Evolutionary conservation across 2,113 vertebrate species (phyloP).

Genomic region (Ahaetulla prasina): DNA sequence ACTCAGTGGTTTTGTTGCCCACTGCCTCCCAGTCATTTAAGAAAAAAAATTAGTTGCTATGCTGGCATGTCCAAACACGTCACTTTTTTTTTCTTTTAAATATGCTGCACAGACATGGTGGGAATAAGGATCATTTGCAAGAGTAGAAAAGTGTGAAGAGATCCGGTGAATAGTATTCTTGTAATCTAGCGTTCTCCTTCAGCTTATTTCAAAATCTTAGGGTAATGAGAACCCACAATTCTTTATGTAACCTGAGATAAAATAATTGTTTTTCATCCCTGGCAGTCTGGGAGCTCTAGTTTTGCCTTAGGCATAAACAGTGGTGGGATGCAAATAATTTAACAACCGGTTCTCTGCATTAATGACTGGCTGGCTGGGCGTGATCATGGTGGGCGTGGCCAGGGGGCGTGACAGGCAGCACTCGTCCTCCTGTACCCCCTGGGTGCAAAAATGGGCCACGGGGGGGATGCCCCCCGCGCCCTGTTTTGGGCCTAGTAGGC

Average conservation of each 20-base stretch:
- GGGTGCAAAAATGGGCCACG: too few species aligned
- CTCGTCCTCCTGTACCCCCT: too few species aligned
- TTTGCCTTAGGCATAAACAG: neutral
- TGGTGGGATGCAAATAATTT: too few species aligned
- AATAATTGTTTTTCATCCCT: neutral
- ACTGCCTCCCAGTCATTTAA: neutral
- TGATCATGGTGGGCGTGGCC: too few species aligned
- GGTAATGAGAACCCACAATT: neutral
- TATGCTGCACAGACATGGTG: neutral
- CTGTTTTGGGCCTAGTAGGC: too few species aligned
- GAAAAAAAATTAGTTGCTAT: slow-evolving; percentile 8
- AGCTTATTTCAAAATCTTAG: neutral
- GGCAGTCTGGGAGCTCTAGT: neutral
- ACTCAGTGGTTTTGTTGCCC: neutral
- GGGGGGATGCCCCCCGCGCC: too few species aligned
- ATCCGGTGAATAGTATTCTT: neutral
- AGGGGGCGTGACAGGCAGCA: too few species aligned
- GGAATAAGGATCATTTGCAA: neutral
- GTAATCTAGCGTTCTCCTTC: neutral
- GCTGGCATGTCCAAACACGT: neutral
- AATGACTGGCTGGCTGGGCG: too few species aligned
- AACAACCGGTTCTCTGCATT: too few species aligned
- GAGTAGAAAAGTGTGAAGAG: neutral
- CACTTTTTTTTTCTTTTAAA: neutral
- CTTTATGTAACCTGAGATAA: neutral